phyloP scores from a whole-genome alignment of 2,888 invertebrate genomes.

The Drosophila flavopinicola region DNA sequence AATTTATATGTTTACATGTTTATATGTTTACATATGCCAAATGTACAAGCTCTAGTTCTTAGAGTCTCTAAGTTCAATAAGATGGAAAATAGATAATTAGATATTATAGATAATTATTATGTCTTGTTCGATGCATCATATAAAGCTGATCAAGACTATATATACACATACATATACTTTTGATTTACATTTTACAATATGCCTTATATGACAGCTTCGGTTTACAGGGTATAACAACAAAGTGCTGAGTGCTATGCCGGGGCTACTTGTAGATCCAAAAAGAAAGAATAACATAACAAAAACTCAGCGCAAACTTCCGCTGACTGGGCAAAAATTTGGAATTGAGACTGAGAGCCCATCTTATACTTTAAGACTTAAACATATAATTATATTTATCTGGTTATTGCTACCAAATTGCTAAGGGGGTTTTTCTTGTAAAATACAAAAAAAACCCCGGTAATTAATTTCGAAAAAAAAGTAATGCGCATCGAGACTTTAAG shows the following conservation, averaged over 20 bases:
- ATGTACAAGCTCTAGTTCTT: no score
- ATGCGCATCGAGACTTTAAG: conserved; percentile 14
- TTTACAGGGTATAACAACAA: not conserved
- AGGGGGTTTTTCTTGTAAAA: conserved; percentile 36
- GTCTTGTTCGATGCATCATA: no score
- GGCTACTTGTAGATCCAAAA: not conserved
- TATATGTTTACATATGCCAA: no score
- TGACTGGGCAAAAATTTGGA: not conserved
- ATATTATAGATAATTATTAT: no score
- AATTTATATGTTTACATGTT: no score
- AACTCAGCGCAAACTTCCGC: conserved; percentile 5
- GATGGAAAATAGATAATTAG: no score
- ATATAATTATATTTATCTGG: not conserved
- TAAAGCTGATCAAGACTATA: no score
- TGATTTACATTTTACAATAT: not conserved
- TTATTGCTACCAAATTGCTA: not conserved
- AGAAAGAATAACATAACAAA: conserved; percentile 1
- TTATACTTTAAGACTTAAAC: not conserved
- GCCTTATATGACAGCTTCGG: not conserved
- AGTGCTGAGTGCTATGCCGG: not conserved
- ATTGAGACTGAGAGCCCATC: not conserved
- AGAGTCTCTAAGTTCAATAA: no score
- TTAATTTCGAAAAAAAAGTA: conserved; percentile 5
- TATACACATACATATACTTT: no score
- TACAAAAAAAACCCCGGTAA: conserved; percentile 3